Conservation (phyloP, 2,113 vertebrate species). For the Tragelaphus scriptus region DNA sequence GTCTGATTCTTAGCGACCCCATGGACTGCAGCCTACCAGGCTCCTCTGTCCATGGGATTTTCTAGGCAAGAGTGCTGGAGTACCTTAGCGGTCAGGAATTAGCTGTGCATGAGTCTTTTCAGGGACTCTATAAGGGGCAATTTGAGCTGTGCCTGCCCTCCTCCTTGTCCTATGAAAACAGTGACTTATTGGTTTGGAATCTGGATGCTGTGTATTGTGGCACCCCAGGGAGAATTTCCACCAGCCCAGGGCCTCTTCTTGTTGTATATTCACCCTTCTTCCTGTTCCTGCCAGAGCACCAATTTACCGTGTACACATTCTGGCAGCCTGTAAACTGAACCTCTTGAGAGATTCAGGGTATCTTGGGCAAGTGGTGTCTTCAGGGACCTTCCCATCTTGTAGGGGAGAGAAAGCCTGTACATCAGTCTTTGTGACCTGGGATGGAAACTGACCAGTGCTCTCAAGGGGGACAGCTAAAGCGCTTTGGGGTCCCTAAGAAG, state of each 20-base stretch:
- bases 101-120: background rate
- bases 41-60: no score
- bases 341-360: background rate
- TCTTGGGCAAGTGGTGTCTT: background rate
- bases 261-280: background rate
- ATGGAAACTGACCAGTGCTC: background rate
- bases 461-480: background rate
- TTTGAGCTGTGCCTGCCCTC: background rate
- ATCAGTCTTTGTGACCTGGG: background rate
- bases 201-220: background rate
- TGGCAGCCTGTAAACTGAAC: background rate
- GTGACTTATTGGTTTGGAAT: background rate
- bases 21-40: no score
- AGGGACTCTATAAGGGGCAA: background rate
- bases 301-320: rapidly evolving
- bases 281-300: background rate
- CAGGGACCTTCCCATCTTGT: background rate
- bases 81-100: background rate
- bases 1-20: no score
- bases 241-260: background rate
- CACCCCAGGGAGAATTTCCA: background rate
- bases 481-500: background rate
- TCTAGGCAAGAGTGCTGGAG: no score
- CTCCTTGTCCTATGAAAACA: background rate
- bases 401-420: background rate